These are phyloP conservation scores for Anoncus sp. DNA, from an alignment of 2,888 invertebrate genomes.

Conservation along the genomic window DNA sequence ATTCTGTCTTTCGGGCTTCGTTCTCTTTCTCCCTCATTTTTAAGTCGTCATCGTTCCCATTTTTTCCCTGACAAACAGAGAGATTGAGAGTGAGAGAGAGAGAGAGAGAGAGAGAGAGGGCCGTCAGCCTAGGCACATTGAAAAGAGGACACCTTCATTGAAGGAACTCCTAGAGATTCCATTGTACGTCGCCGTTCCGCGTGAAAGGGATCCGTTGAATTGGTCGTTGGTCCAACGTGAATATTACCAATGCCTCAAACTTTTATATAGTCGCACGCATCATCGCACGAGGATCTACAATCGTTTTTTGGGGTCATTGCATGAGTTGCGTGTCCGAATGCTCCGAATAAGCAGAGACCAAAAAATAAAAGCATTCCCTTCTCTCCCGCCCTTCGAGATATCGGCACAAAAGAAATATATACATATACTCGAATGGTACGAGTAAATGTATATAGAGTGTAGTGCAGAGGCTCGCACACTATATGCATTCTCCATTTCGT, in stretches of 20 bases:
- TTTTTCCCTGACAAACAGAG: slow-evolving; percentile 26
- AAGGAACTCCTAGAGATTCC: slow-evolving; percentile 19
- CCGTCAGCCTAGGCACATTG: slow-evolving; percentile 48
- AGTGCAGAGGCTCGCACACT: slow-evolving; percentile 11
- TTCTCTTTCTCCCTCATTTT: slow-evolving; percentile 2
- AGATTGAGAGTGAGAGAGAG: no score
- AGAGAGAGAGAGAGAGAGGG: no score
- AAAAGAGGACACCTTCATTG: slow-evolving; percentile 46
- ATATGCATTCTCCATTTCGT: slow-evolving; percentile 53
- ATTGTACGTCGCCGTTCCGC: slow-evolving; percentile 43
- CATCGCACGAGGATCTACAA: slow-evolving; percentile 8
- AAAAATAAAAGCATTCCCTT: slow-evolving; percentile 15
- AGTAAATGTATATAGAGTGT: slow-evolving; percentile 6
- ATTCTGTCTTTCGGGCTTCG: not conserved
- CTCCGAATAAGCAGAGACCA: slow-evolving; percentile 13
- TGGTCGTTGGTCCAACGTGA: slow-evolving; percentile 31
- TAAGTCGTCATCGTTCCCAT: slow-evolving; percentile 6
- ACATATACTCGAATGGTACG: slow-evolving; percentile 1
- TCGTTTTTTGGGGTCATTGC: slow-evolving; percentile 16
- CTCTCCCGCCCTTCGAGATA: slow-evolving; percentile 34
- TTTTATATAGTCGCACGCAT: not conserved
- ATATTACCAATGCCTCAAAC: slow-evolving; percentile 28
- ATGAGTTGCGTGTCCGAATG: slow-evolving; percentile 40
- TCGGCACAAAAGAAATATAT: slow-evolving; percentile 34
- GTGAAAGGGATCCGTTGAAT: slow-evolving; percentile 42